Evolutionary conservation across 1,140 invertebrate species (phyloP), one percentile per base, ranked within the genome.

Genomic region (Cecropterus lyciades): DNA sequence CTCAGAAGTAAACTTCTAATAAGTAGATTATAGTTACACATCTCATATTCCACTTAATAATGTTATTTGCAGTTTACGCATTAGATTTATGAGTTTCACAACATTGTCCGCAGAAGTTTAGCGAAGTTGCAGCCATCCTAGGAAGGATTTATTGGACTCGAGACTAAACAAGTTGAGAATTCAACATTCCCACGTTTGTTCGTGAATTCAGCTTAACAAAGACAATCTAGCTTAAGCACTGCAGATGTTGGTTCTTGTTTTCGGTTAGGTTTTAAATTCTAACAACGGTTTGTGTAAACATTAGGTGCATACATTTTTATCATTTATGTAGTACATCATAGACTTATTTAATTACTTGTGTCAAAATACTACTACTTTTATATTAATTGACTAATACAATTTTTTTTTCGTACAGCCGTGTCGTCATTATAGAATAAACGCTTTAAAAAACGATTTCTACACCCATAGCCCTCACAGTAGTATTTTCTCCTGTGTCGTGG

Each of bases 131-230:
- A 40, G 5, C 7, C 33, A 51, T 63, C 59, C 46, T 51, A 51
- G 46, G 46, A 51, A 63, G 49, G 48, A 63, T 63, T 63, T 63
- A 63, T 63, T 63, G 60, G 60, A 63, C 60, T 63, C 30, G 33
- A 52, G 37, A 27, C 60, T 63, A 63, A 63, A 63, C 60, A 63
- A 63, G 60, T 63, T 63, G 48, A 52, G 49, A 52, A 63, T 63
- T 63, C 49, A 52, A 63, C 60, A 63, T 42, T 63, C 48, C 59
- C 11, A 33, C 48, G 48, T 37, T 63, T 51, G 59, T 63, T 63
- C 48, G 30, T 42, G 59, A 49, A 37, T 51, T 42, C 8, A 15
- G 37, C 37, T 42, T 52, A 63, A 63, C 48, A 52, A 63, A 63
- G 48, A 52, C 60, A 63, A 52, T 63, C 33, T 51, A 62, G 59